A percentile compares a stretch with the other conserved stretches of the same genome.
phyloP scores from a whole-genome alignment of 1,140 invertebrate genomes.

The Eueides isabella region DNA sequence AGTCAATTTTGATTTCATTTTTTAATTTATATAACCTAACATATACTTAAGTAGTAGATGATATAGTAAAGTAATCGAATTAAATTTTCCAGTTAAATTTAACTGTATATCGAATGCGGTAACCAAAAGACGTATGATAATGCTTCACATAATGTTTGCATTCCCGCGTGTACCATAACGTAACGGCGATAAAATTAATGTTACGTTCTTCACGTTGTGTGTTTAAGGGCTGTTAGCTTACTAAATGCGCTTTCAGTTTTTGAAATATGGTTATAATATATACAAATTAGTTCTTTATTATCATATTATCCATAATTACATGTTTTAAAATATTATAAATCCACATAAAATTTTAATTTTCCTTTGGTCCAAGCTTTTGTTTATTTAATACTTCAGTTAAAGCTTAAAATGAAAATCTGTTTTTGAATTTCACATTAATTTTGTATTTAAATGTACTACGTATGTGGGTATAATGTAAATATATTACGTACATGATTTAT shows the following conservation, averaged over 20 bases:
- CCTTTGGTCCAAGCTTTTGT: background rate
- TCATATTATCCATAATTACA: conserved; percentile 15
- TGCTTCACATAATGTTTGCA: conserved; percentile 28
- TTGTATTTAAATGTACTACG: background rate
- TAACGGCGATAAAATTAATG: conserved; percentile 46
- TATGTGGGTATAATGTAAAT: background rate
- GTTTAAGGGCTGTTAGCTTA: conserved; percentile 25
- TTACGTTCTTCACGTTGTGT: conserved; percentile 41
- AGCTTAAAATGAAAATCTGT: background rate
- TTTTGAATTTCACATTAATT: background rate
- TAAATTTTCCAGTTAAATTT: background rate
- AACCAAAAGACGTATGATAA: conserved; percentile 33
- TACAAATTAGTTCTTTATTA: conserved; percentile 16
- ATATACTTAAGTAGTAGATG: too few species aligned
- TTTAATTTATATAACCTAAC: too few species aligned
- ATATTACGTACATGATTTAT: background rate
- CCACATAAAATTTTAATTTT: background rate
- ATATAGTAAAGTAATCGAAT: background rate
- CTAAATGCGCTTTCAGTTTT: conserved; percentile 19
- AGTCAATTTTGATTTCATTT: too few species aligned
- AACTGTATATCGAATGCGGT: background rate
- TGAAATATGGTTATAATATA: conserved; percentile 32
- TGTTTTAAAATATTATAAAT: background rate
- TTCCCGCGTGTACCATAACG: conserved; percentile 32
- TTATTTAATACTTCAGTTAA: background rate